phyloP scores from a whole-genome alignment of 1,140 invertebrate genomes.

The Nomia melanderi region DNA sequence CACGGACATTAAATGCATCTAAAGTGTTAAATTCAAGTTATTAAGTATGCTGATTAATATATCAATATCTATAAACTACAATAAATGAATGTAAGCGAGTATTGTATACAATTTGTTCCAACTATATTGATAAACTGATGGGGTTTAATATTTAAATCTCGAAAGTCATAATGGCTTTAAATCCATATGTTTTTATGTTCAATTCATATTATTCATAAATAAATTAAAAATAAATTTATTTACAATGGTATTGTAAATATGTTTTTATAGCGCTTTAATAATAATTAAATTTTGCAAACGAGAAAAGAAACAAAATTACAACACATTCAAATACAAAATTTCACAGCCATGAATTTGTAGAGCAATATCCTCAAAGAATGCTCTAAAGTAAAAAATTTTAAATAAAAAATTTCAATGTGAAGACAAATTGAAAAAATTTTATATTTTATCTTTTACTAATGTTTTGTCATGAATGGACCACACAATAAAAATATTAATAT shows the following conservation, averaged over 20 bases:
- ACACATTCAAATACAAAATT: constrained; percentile 40
- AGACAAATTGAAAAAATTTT: neutral
- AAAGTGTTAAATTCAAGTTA: constrained; percentile 25
- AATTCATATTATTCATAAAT: neutral
- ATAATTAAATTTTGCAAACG: neutral
- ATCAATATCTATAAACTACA: constrained; percentile 7
- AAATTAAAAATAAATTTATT: neutral
- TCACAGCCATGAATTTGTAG: constrained; percentile 52
- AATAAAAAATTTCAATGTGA: neutral
- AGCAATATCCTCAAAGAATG: neutral
- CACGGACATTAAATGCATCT: constrained; percentile 18
- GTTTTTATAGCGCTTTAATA: neutral
- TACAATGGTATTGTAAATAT: constrained; percentile 3
- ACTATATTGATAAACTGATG: neutral
- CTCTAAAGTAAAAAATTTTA: neutral
- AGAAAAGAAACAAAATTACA: constrained; percentile 26
- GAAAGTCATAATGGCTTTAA: neutral
- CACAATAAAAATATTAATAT: constrained; percentile 5
- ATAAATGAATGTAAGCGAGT: neutral
- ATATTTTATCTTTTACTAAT: neutral
- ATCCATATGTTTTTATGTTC: neutral
- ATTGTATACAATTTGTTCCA: neutral
- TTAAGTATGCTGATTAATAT: constrained; percentile 1
- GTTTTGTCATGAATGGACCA: neutral
- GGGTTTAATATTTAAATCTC: neutral